Evolutionary conservation across 2,113 vertebrate species (phyloP).

Genomic region (Hucho hucho): DNA sequence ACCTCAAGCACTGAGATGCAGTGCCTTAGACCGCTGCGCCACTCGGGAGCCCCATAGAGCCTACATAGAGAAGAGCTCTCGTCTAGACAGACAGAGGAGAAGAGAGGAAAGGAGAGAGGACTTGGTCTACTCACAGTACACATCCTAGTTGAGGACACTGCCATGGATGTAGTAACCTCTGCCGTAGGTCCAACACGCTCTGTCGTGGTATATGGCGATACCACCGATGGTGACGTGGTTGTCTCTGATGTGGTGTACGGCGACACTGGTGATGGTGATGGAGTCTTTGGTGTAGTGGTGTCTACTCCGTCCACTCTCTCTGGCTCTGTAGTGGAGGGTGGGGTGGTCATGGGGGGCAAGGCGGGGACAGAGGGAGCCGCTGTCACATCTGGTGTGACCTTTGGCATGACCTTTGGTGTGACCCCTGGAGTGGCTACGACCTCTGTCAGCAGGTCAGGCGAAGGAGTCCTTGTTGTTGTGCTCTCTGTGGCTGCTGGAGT

Average conservation of each 20-base stretch:
- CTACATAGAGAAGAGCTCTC: too few species aligned
- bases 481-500: conserved; percentile 11
- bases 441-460: conserved; percentile 15
- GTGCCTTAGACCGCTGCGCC: too few species aligned
- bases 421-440: neutral
- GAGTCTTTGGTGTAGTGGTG: conserved; percentile 16
- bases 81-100: neutral
- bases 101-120: neutral
- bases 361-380: neutral
- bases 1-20: too few species aligned
- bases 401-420: conserved; percentile 2
- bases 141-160: conserved; percentile 49
- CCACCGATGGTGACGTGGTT: neutral
- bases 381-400: neutral
- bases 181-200: conserved; percentile 18
- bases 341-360: neutral
- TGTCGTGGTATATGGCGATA: conserved; percentile 7
- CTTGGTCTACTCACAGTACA: conserved; percentile 66
- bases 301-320: conserved; percentile 20
- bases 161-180: conserved; percentile 30
- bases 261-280: neutral
- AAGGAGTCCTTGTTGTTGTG: neutral
- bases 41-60: too few species aligned
- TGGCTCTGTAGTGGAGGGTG: conserved; percentile 18
- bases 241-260: conserved; percentile 14